phyloP scores from a whole-genome alignment of 30 jellyfish, hydroid and myxozoan species.

The Pseudorhiza aurosa region DNA sequence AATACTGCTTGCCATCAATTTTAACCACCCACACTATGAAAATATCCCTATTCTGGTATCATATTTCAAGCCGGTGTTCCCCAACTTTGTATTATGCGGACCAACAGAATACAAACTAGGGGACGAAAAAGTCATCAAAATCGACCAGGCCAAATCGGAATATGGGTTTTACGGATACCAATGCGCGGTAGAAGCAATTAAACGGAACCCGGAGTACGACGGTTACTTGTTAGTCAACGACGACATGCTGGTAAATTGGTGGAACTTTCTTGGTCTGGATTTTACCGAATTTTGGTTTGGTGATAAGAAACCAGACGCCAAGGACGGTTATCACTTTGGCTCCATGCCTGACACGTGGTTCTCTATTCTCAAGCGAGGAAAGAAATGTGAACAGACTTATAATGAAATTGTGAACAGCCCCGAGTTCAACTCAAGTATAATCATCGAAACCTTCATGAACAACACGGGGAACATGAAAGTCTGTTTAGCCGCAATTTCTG shows the following conservation, averaged over 20 bases:
- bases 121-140: background rate
- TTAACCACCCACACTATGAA: slow-evolving; percentile 63
- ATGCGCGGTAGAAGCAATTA: slow-evolving; percentile 68
- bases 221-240: slow-evolving; percentile 73
- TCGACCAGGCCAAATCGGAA: slow-evolving; percentile 15
- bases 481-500: slow-evolving; percentile 61
- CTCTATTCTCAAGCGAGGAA: slow-evolving; percentile 27
- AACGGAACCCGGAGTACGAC: slow-evolving; percentile 46
- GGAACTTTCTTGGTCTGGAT: slow-evolving; percentile 55
- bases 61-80: slow-evolving; percentile 44
- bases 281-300: slow-evolving; percentile 61
- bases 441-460: background rate
- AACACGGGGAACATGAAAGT: slow-evolving; percentile 10
- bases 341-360: slow-evolving; percentile 1
- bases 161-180: slow-evolving; percentile 66
- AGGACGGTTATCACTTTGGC: background rate
- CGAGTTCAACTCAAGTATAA: background rate
- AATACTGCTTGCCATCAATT: slow-evolving; percentile 66
- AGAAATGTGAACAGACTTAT: slow-evolving; percentile 28
- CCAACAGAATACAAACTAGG: slow-evolving; percentile 35
- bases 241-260: slow-evolving; percentile 75
- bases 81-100: slow-evolving; percentile 66
- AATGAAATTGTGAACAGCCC: slow-evolving; percentile 9
- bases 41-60: slow-evolving; percentile 28
- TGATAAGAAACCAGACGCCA: background rate